Evolutionary conservation across 2,113 vertebrate species (phyloP), one percentile per base, ranked within the genome.

Genomic region (Fregata magnificens): DNA sequence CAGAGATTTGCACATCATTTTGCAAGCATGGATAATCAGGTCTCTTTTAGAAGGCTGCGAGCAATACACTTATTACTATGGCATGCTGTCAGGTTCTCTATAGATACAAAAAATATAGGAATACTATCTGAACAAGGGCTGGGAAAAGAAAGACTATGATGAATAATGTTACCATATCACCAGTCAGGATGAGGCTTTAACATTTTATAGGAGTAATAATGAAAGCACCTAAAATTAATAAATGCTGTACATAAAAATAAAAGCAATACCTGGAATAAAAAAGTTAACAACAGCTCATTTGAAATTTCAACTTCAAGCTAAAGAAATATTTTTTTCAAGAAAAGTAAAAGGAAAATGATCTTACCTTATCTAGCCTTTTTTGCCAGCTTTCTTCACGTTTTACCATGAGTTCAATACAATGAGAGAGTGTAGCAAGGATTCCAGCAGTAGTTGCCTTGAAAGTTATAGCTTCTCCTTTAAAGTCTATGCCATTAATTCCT

Each of bases 401-500:
- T 65, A 99, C 98, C 99, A 99, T 99, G 90, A 99, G 98, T 76
- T 99, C 99, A 86, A 99, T 99, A 97, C 99, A 99, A 96, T 99
- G 99, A 85, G 99, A 99, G 52, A 99, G 98, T 5, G 99, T 99
- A 62, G 99, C 99, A 88, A 99, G 98, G 86, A 99, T 99, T 78
- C 99, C 99, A 72, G 99, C 99, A 76, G 99, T 99, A 63, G 99
- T 99, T 96, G 99, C 99, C 97, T 99, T 99, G 97, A 99, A 99
- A 82, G 99, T 99, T 98, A 99, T 99, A 72, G 99, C 99, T 98
- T 99, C 99, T 12, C 99, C 99, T 98, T 99, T 99, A 96, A 99
- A 99, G 97, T 99, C 99, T 96, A 99, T 99, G 56, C 99, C 99
- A 94, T 99, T 99, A 91, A 99, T 98, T 86, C 98, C 98, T 98